Conservation (phyloP, 2,888 invertebrate genomes). For the Philereme transversata region DNA sequence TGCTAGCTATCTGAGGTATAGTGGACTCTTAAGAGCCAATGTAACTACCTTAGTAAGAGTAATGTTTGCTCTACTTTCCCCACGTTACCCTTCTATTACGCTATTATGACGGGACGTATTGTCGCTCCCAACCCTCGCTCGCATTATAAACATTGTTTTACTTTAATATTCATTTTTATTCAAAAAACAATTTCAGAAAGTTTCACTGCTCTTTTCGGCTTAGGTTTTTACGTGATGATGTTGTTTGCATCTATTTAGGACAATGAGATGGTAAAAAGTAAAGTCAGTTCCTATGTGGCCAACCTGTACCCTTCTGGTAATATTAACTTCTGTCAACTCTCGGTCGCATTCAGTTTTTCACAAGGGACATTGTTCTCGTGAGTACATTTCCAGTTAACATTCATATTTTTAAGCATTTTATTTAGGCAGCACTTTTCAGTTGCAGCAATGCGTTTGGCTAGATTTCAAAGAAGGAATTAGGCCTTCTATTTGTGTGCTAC, state of each 20-base stretch:
- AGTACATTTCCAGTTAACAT: no score
- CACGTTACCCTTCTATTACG: slow-evolving; percentile 64
- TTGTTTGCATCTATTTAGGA: slow-evolving; percentile 7
- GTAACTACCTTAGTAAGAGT: slow-evolving; percentile 34
- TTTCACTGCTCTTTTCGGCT: background rate
- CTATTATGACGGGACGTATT: slow-evolving; percentile 66
- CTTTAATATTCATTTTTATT: slow-evolving; percentile 20
- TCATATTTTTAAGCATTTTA: no score
- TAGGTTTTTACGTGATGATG: background rate
- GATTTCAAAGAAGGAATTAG: no score
- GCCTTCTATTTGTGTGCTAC: no score
- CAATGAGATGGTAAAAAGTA: background rate
- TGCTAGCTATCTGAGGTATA: background rate
- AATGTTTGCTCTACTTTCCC: slow-evolving; percentile 53
- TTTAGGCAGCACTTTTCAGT: no score
- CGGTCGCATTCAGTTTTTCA: no score
- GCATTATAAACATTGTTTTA: slow-evolving; percentile 42
- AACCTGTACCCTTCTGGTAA: no score
- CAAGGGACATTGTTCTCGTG: no score
- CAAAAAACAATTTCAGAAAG: slow-evolving; percentile 5
- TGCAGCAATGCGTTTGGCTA: no score
- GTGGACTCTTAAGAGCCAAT: background rate
- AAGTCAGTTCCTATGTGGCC: no score
- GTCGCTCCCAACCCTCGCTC: slow-evolving; percentile 52
- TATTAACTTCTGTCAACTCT: no score